Base-by-base conservation (phyloP, 1,140 invertebrate genomes). In the Drosophila insularis region DNA sequence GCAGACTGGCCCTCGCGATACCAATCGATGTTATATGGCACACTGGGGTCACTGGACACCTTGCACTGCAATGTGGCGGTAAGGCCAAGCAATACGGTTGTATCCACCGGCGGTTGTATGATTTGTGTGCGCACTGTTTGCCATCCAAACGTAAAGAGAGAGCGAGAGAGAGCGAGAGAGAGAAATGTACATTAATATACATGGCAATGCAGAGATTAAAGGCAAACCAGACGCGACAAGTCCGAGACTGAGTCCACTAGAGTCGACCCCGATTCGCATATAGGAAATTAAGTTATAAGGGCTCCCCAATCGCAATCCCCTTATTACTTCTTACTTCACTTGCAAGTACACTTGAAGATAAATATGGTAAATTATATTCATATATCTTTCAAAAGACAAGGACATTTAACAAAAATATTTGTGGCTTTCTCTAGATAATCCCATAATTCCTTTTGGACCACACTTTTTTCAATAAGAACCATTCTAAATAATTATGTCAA, bases 11-110 rank as follows among this genome's bases (percentile, higher is more conserved):
- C 94, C 92, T 97, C 96, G 80, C 97, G 96, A 92, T 95, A 97
- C 98, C 98, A 99, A 74, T 96, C 95, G 74, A 99, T 95, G 74
- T 96, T 95, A 81, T 96, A 98, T n/a, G 95, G 94, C n/a, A 99
- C 96, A 70, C 95, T 95, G 19, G 96, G 95, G 93, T 99, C 98
- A 85, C 96, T 97, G n/a, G 96, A 97, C 27, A 99, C 96, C 93
- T 96, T 97, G 93, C 98, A 99, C 80, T 98, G 96, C 59, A 99
- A 93, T 17, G 96, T 96, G 1, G 98, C 98, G 32, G 96, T 98
- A 58, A 98, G 96, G 17, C 98, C 98, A 2, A 99, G 93, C 46
- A 98, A 94, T 19, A 98, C 97, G 76, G 95, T 94, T 2, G 96
- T 97, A 91, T 98, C 97, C 64, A 96, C 96, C 46, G 98, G 98